These are phyloP conservation scores for Pipistrellus pipistrellus DNA, from an alignment of 2,797 vertebrate species.

Conservation along the genomic window DNA sequence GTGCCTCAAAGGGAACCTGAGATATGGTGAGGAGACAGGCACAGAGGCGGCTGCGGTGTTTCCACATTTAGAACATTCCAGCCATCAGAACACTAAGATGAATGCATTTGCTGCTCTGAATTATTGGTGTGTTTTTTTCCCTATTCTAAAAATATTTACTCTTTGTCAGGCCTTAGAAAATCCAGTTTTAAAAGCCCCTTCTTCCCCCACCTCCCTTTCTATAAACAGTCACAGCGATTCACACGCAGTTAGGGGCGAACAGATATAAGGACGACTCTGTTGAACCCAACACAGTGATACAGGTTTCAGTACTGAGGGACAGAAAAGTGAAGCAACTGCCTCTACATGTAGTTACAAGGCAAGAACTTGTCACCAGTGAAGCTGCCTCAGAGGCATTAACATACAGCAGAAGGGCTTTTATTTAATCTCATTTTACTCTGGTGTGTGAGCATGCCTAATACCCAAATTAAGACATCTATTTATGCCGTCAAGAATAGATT, in stretches of 20 bases:
- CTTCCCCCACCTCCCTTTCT: neutral
- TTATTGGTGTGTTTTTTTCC: neutral
- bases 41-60: constrained; percentile 20
- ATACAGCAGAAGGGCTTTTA: neutral
- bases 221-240: constrained; percentile 41
- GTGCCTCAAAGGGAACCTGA: constrained; percentile 55
- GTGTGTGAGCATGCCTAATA: neutral
- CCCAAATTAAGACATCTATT: constrained; percentile 40
- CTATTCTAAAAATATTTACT: constrained; percentile 72
- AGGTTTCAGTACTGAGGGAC: constrained; percentile 50
- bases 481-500: neutral
- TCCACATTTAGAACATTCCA: constrained; percentile 54
- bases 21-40: neutral
- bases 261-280: neutral
- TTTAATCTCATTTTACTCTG: constrained; percentile 46
- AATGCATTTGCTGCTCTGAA: constrained; percentile 27
- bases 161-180: constrained; percentile 60
- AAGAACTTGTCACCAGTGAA: neutral
- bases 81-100: constrained; percentile 30
- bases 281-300: neutral
- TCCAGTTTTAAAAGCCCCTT: constrained; percentile 24
- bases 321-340: constrained; percentile 47
- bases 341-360: constrained; percentile 36
- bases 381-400: neutral
- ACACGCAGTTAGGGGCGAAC: neutral